Evolutionary conservation across 2,797 vertebrate species (phyloP).

Genomic region (Euphonia xanthogaster): DNA sequence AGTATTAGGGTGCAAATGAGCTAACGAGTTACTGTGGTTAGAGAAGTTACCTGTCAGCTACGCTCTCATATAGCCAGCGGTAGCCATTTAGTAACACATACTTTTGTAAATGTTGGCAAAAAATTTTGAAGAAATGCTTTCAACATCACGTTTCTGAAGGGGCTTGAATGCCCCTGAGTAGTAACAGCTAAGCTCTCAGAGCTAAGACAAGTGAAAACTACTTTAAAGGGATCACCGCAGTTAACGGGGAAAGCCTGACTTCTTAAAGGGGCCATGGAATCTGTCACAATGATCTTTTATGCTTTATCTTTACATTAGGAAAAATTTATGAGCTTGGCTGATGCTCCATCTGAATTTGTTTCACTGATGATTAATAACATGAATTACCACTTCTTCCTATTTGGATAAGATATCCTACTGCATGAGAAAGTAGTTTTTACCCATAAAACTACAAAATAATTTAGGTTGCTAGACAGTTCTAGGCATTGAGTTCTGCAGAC

Average conservation of each 20-base stretch:
- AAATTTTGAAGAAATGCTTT: neutral
- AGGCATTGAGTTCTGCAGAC: neutral
- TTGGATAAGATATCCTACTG: neutral
- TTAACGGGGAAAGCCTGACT: neutral
- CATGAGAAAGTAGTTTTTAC: neutral
- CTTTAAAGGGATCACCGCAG: neutral
- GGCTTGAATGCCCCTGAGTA: neutral
- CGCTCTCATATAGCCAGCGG: neutral
- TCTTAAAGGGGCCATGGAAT: neutral
- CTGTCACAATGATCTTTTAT: neutral
- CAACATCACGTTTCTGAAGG: neutral
- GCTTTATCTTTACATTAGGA: neutral
- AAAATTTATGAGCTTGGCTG: neutral
- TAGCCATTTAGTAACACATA: neutral
- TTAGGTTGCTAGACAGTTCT: neutral
- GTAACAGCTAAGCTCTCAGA: neutral
- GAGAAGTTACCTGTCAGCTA: neutral
- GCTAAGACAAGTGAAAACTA: neutral
- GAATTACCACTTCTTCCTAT: neutral
- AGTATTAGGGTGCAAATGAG: neutral
- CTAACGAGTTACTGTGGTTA: neutral
- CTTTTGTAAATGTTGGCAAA: neutral
- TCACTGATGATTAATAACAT: neutral
- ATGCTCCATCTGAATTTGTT: neutral
- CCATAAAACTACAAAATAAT: neutral